Conservation (phyloP, 2,888 invertebrate species). For the Emmelina monodactyla region DNA sequence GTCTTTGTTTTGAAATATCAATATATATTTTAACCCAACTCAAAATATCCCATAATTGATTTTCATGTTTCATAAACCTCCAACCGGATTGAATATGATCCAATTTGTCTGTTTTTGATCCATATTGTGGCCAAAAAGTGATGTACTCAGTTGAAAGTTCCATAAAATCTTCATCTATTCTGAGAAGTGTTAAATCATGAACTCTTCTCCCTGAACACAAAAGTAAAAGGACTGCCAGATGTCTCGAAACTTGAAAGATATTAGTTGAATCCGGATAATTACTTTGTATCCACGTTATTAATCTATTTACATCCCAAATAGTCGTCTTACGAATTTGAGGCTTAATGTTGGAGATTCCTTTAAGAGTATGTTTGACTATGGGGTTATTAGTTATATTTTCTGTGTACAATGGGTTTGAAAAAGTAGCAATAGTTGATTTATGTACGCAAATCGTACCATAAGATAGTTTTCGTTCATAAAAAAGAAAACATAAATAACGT, state of each 20-base stretch:
- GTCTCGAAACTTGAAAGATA: conserved; percentile 4
- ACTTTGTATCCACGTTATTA: neutral
- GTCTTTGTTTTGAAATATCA: neutral
- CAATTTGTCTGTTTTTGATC: conserved; percentile 10
- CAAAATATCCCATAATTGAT: conserved; percentile 5
- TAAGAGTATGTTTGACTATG: conserved; percentile 1
- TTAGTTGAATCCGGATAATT: conserved; percentile 1
- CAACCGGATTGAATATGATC: conserved; percentile 11
- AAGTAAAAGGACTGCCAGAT: conserved; percentile 5
- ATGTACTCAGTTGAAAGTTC: neutral
- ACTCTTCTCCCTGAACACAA: conserved; percentile 9
- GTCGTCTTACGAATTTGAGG: no score
- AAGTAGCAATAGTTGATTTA: conserved; percentile 1
- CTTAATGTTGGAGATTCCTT: no score
- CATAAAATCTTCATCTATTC: conserved; percentile 3
- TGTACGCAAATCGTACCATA: neutral
- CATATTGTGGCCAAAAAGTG: conserved; percentile 9
- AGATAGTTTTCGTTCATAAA: neutral
- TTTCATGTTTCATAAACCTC: conserved; percentile 2
- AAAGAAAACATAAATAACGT: neutral
- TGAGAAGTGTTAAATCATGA: conserved; percentile 8
- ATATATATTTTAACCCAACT: conserved; percentile 9
- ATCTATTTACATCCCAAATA: neutral
- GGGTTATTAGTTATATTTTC: neutral
- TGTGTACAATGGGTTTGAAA: neutral